Conservation (phyloP, 2,113 vertebrate genomes). For the Phocoena sinus region DNA sequence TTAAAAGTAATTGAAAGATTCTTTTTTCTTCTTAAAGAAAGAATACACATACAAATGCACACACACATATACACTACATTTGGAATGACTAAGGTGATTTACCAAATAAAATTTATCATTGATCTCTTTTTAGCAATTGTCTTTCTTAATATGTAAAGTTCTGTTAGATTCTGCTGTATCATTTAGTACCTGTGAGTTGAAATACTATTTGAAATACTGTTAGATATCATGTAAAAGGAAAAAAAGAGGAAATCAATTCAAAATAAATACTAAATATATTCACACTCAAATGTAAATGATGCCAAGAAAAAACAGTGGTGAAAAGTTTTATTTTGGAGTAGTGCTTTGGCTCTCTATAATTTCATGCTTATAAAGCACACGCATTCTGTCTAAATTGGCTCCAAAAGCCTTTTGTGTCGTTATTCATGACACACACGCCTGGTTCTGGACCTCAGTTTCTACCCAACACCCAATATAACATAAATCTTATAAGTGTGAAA, state of each 20-base stretch:
- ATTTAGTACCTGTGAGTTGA: neutral
- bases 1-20: neutral
- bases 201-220: neutral
- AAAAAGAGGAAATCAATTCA: neutral
- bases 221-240: neutral
- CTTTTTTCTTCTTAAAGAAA: neutral
- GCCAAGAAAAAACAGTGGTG: neutral
- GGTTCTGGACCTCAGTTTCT: neutral
- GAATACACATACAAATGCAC: neutral
- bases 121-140: neutral
- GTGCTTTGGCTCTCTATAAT: neutral
- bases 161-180: neutral
- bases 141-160: neutral
- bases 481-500: slow-evolving; percentile 37
- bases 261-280: slow-evolving; percentile 24
- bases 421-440: neutral
- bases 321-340: slow-evolving; percentile 38
- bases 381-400: neutral
- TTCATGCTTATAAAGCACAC: neutral
- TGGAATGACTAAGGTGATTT: neutral
- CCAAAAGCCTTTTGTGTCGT: neutral
- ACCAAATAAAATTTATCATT: neutral
- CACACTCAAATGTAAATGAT: slow-evolving; percentile 5
- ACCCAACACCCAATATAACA: neutral
- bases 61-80: neutral